Evolutionary conservation across 2,888 invertebrate species (phyloP), one percentile per base, ranked within the genome.

Genomic region (Scaptomyza cyrtandrae): DNA sequence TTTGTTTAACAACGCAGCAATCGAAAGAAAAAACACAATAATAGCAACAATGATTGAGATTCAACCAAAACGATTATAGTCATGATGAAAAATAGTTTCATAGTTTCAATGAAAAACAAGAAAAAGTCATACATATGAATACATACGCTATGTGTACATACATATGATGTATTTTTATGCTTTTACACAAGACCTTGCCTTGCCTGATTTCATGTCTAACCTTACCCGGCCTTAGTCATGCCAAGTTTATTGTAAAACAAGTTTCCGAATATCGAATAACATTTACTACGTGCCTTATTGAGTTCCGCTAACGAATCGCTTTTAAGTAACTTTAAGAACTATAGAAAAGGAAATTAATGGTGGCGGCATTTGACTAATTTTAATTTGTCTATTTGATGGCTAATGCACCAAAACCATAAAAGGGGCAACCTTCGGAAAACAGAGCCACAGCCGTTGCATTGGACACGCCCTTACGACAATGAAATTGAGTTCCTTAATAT

Each of bases 241-340:
- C 72, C 82, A 79, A 64, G 69, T 75, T 69, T 49, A 82, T 68
- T 64, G 49, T 48, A 56, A 83, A 84, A 82, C 82, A 57, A 80
- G 82, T 82, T 82, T 85, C 62, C 62, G 50, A 76, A 71, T 57
- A 74, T 77, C 73, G 64, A 71, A 70, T 82, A 76, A 71, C 73
- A 76, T 54, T 63, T 66, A 35, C 19, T 19, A 46, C 61, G 65
- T 57, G 74, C 69, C 59, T 65, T 65, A 57, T 48, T 59, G 53
- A 80, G 81, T 86, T 81, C 74, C 83, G 73, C 71, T 76, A 64
- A 52, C 50, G 39, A 65, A 71, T 45, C 37, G 60, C 65, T 61
- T 70, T 75, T 67, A 62, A 59, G 62, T 70, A 55, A 71, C 70
- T 45, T 43, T 59, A 46, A 50, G 24, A 39, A 45, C 29, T 48